phyloP scores from a whole-genome alignment of 2,113 vertebrate genomes.

The Mesitornis unicolor region DNA sequence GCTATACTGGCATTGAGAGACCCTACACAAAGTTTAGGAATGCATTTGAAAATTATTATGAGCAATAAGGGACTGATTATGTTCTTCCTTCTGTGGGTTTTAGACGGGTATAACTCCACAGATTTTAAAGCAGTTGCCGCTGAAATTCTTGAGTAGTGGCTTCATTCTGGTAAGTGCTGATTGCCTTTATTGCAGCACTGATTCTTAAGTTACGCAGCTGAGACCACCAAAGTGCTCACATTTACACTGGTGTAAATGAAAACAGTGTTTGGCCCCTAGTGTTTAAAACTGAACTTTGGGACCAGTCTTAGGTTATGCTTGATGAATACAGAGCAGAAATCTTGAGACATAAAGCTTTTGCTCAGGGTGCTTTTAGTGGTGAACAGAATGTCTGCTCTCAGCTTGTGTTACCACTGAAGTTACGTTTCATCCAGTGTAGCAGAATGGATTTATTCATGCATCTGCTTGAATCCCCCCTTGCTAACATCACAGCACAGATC shows the following conservation, averaged over 20 bases:
- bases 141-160: not conserved
- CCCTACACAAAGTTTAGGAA: conserved; percentile 59
- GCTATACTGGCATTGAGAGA: conserved; percentile 59
- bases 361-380: not conserved
- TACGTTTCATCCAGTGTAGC: not conserved
- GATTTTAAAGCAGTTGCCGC: conserved; percentile 16
- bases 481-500: not conserved
- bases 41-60: conserved; percentile 23
- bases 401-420: not conserved
- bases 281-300: not conserved
- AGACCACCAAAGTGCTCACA: not conserved
- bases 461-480: not conserved
- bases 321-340: not conserved
- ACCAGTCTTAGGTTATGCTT: not conserved
- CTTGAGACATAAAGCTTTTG: not conserved
- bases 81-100: conserved; percentile 28
- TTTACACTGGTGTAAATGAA: not conserved
- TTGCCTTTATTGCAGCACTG: not conserved
- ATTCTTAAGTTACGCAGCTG: not conserved
- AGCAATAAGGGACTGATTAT: conserved; percentile 23
- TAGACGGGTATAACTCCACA: not conserved
- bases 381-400: not conserved
- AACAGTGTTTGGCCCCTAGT: not conserved
- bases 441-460: not conserved
- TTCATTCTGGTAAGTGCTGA: not conserved